These are phyloP conservation scores for Lasioglossum pauxillum DNA, from an alignment of 2,888 invertebrate species.

Conservation along the genomic window DNA sequence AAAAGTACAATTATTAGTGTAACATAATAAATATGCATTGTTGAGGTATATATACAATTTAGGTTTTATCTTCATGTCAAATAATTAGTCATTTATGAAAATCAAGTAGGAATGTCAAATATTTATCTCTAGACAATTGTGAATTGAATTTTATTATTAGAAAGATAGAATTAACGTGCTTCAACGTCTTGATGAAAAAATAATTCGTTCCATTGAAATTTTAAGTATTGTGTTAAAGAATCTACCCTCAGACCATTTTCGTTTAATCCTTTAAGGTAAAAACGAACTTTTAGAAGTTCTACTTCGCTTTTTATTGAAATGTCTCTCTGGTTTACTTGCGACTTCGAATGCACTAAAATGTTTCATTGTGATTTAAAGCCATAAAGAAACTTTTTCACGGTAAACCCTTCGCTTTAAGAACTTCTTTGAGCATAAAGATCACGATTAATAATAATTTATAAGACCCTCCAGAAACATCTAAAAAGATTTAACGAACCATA, in stretches of 20 bases:
- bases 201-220: neutral
- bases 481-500: neutral
- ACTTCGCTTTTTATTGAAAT: neutral
- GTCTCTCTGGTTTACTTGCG: conserved; percentile 6
- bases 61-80: neutral
- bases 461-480: neutral
- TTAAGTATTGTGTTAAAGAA: neutral
- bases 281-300: conserved; percentile 19
- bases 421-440: neutral
- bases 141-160: neutral
- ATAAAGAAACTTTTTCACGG: conserved; percentile 6
- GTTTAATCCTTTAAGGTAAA: conserved; percentile 22
- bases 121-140: neutral
- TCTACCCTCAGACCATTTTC: neutral
- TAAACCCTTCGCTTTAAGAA: neutral
- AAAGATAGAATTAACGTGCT: neutral
- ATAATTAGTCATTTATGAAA: neutral
- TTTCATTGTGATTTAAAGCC: neutral
- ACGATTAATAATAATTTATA: neutral
- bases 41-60: neutral
- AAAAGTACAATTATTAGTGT: neutral
- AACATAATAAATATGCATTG: neutral
- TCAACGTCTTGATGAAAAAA: neutral
- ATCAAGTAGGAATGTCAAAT: neutral
- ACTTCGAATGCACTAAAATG: conserved; percentile 9